phyloP scores from a whole-genome alignment of 2,113 vertebrate species.

The Vireo altiloquus region DNA sequence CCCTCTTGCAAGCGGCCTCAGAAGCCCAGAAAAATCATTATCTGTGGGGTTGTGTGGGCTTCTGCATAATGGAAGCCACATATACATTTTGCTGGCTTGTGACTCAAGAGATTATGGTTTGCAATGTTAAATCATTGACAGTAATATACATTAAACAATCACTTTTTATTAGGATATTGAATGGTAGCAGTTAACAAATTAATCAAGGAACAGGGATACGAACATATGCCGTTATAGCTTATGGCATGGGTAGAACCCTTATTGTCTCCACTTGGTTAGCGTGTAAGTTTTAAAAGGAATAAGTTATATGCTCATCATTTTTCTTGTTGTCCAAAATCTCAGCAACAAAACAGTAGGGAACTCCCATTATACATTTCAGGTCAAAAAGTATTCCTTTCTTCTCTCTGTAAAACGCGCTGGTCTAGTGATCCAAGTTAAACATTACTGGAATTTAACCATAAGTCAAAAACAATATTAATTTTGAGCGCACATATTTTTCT shows the following conservation, averaged over 20 bases:
- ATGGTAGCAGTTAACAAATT: conserved; percentile 24
- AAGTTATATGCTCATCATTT: conserved; percentile 63
- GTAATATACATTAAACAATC: conserved; percentile 16
- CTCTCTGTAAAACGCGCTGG: conserved; percentile 51
- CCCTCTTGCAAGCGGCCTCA: not conserved
- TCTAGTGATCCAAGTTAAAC: conserved; percentile 79
- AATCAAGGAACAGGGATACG: not conserved
- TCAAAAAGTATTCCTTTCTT: conserved; percentile 67
- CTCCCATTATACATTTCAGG: conserved; percentile 67
- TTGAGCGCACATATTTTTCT: conserved; percentile 74
- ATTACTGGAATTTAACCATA: conserved; percentile 79
- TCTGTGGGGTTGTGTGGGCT: not conserved
- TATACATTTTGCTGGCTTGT: conserved; percentile 16
- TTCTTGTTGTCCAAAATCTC: conserved; percentile 62
- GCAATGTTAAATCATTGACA: conserved; percentile 36
- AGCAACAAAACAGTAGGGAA: conserved; percentile 76
- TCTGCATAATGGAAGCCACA: not conserved
- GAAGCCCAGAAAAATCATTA: not conserved
- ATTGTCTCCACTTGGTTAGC: conserved; percentile 3
- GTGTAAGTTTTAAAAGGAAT: conserved; percentile 2
- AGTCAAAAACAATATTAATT: conserved; percentile 82
- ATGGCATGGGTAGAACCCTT: not conserved
- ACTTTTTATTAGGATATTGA: conserved; percentile 36
- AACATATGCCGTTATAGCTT: not conserved
- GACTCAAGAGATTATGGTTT: conserved; percentile 16